Evolutionary conservation across 2,888 invertebrate genomes (phyloP).

Genomic region (Caenorhabditis angaria): DNA sequence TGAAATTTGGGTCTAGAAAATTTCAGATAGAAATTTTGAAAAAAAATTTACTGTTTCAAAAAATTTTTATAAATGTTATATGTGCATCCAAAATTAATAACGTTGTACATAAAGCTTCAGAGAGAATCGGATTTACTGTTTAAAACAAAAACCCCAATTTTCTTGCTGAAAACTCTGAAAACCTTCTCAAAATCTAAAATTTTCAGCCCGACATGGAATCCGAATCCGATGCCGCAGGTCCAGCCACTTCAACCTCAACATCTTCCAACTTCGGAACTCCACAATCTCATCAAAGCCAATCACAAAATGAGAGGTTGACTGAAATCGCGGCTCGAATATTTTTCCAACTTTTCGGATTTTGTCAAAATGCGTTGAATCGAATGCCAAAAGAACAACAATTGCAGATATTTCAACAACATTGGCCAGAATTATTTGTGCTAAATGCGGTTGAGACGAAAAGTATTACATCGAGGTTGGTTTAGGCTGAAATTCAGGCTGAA

Average conservation of each 20-base stretch:
- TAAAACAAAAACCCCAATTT: neutral
- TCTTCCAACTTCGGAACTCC: neutral
- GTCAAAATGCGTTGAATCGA: slow-evolving; percentile 39
- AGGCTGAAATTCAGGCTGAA: too few relatives aligned
- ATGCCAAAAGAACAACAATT: slow-evolving; percentile 38
- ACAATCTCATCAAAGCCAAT: too few relatives aligned
- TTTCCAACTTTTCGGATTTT: slow-evolving; percentile 45
- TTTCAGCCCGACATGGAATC: slow-evolving; percentile 46
- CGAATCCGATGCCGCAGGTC: slow-evolving; percentile 25
- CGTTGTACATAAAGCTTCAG: neutral
- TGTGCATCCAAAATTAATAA: neutral
- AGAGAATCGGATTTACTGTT: neutral
- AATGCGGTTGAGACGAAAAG: slow-evolving; percentile 28
- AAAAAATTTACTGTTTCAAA: too few relatives aligned
- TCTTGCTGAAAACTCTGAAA: neutral
- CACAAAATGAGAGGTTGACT: slow-evolving; percentile 19
- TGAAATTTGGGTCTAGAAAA: too few relatives aligned
- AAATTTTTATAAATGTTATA: too few relatives aligned
- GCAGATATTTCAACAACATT: slow-evolving; percentile 41
- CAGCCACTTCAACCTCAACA: neutral
- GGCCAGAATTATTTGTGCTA: slow-evolving; percentile 44
- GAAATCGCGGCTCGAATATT: slow-evolving; percentile 49
- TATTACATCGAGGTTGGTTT: slow-evolving; percentile 30
- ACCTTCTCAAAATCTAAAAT: neutral
- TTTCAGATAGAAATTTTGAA: too few relatives aligned